phyloP scores from a whole-genome alignment of 2,888 invertebrate species.

The Xylota segnis region DNA sequence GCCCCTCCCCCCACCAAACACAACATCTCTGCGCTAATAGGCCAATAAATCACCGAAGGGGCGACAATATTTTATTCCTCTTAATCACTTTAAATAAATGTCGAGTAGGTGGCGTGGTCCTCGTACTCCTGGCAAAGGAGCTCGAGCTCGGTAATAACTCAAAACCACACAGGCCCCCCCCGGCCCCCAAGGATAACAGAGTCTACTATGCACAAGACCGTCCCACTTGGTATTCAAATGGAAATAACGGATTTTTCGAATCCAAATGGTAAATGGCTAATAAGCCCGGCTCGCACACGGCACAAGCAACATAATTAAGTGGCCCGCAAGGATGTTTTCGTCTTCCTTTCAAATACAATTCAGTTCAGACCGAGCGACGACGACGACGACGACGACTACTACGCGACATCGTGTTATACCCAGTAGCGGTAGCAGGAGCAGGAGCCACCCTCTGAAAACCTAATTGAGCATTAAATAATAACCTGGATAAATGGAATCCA shows the following conservation, averaged over 20 bases:
- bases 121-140: constrained; percentile 4
- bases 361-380: constrained; percentile 39
- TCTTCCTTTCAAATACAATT: constrained; percentile 70
- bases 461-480: constrained; percentile 77
- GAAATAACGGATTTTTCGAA: constrained; percentile 71
- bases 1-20: not conserved
- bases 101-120: constrained; percentile 70
- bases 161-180: constrained; percentile 51
- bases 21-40: constrained; percentile 62
- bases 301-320: constrained; percentile 74
- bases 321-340: constrained; percentile 77
- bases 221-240: constrained; percentile 57
- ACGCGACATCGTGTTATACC: too few species aligned
- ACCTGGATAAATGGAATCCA: constrained; percentile 76
- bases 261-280: constrained; percentile 74
- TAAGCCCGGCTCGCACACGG: constrained; percentile 71
- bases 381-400: constrained; percentile 22
- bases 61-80: constrained; percentile 78
- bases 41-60: constrained; percentile 77
- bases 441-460: constrained; percentile 65
- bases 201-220: constrained; percentile 3
- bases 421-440: constrained; percentile 22
- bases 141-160: constrained; percentile 57
- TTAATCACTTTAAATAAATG: constrained; percentile 78
- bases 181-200: constrained; percentile 24